Evolutionary conservation across 2,888 invertebrate genomes (phyloP), one percentile per base, ranked within the genome.

Genomic region (Drosophila neotestacea): DNA sequence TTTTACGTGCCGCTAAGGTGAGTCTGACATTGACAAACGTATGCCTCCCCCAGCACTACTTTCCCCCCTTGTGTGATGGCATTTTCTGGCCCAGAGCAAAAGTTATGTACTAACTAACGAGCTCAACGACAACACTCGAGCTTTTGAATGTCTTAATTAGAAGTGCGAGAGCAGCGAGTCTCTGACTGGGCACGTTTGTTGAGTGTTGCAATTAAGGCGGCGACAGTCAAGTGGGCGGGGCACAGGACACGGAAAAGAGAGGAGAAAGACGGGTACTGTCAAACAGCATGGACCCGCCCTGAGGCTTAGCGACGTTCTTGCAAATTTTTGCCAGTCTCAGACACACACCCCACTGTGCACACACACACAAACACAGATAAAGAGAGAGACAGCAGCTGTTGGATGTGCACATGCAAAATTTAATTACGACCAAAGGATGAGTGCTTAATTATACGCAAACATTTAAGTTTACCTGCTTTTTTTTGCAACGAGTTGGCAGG

Each of bases 341-440:
- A 64, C 72, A 36, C 16, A 41, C 10, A 27, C 32, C 30, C 7
- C 28, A 22, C 11, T 22, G 22, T 22, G 27, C 27, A 62, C 62
- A 32, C 7, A 13, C 30, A 30, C 39, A 47, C 28, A 38, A 13
- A 34, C 6, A 39, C 16, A 22, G 22, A 22, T 22, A 22, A 2
- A 22, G 3, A 1, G 1, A 22, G 22, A 22, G 22, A 22, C 2
- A 22, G 69, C 77, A 73, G 79, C 82, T 81, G 84, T 72, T 85
- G 85, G 86, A 90, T 91, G 91, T 91, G 91, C 91, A 91, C 90
- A 91, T 92, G 88, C 91, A 89, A 92, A 92, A 92, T 92, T 91
- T 90, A 92, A 92, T 92, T 92, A 92, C 89, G 90, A 90, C 91
- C 90, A 92, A 91, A 92, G 92, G 90, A 92, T 92, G 92, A 91